Evolutionary conservation across 2,113 vertebrate genomes (phyloP), one percentile per base, ranked within the genome.

Genomic region (Tinamus guttatus): DNA sequence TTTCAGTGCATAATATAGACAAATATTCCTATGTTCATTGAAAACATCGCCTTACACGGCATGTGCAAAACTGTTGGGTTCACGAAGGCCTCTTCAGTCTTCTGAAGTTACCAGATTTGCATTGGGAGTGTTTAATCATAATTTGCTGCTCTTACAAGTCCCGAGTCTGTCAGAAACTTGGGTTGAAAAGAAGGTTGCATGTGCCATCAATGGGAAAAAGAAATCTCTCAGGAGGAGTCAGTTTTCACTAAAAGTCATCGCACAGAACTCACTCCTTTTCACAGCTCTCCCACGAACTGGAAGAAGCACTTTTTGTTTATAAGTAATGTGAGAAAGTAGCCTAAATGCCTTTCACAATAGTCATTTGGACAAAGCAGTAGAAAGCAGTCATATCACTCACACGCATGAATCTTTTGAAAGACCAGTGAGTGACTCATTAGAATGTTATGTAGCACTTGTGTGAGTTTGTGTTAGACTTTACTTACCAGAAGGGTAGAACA

Each of bases 251-350:
- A 28, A 90, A 75, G 77, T 83, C 68, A 71, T 22, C 3, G 14
- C n/a, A 84, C 49, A 49, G 49, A 49, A 21, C 49, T 49, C 49
- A 49, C 49, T 49, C 75, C 16, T 41, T 85, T 91, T 93, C 68
- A 67, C 58, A 90, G n/a, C 41, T 74, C 79, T 88, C n/a, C 63
- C 76, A 45, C 58, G 64, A 93, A 41, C 4, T 40, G 58, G 81
- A 85, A 68, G 82, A 95, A 95, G 90, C 43, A 83, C 49, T 41
- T 97, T 89, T 93, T 94, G 41, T 81, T 89, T 88, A 16, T 63
- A 94, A 94, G 87, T 90, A 93, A 95, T 56, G 13, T 81, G 87
- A 96, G 92, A 95, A 96, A 96, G 80, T 79, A 97, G 81, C 41
- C 64, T 81, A 87, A 75, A 93, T 90, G 83, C 5, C n/a, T 94